These are phyloP conservation scores for Stegophylla sp. DNA, from an alignment of 2,888 invertebrate species.

Conservation along the genomic window DNA sequence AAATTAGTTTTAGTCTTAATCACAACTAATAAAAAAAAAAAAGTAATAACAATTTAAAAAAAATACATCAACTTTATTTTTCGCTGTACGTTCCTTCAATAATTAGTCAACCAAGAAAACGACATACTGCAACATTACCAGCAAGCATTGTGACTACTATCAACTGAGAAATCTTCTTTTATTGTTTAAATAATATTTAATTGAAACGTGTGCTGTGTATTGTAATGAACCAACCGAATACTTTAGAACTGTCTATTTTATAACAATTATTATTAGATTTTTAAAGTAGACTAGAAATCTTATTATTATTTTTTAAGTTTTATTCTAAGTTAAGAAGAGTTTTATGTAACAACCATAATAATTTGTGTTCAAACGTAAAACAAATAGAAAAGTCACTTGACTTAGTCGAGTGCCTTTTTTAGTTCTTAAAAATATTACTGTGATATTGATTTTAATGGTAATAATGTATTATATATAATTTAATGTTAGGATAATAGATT, in stretches of 20 bases:
- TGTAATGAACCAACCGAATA: constrained; percentile 59
- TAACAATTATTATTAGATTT: constrained; percentile 58
- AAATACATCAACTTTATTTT: constrained; percentile 44
- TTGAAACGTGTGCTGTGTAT: constrained; percentile 59
- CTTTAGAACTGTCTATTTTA: constrained; percentile 59
- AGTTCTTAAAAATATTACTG: constrained; percentile 58
- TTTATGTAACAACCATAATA: constrained; percentile 57
- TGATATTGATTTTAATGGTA: constrained; percentile 59
- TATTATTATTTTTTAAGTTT: constrained; percentile 48
- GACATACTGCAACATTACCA: constrained; percentile 57
- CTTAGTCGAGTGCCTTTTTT: constrained; percentile 56
- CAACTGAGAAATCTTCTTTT: constrained; percentile 56
- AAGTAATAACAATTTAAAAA: constrained; percentile 48
- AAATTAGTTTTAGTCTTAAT: constrained; percentile 60
- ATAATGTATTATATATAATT: constrained; percentile 56
- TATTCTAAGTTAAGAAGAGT: constrained; percentile 44
- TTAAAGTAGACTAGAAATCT: constrained; percentile 51
- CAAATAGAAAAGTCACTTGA: constrained; percentile 52
- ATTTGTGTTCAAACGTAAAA: constrained; percentile 58
- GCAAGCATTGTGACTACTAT: constrained; percentile 59
- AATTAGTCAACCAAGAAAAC: constrained; percentile 50
- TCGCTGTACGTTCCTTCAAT: constrained; percentile 51
- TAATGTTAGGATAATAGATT: constrained; percentile 44
- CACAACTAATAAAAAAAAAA: constrained; percentile 61
- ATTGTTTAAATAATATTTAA: constrained; percentile 59